Base-by-base conservation (phyloP, 2,797 vertebrate species). In the Mormyrops boulengeri region DNA sequence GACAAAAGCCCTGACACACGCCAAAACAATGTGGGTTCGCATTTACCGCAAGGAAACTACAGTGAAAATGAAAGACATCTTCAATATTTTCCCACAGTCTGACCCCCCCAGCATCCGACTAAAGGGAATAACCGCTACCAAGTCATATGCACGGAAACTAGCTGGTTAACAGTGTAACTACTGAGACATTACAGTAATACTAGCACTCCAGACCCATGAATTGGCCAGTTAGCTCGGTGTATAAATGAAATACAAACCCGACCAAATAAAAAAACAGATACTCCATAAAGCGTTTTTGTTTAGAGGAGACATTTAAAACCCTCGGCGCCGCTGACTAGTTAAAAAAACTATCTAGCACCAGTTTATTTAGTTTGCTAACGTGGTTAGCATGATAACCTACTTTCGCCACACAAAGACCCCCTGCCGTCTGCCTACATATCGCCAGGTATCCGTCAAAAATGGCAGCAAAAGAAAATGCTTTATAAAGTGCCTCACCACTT, bases 361-460 rank as follows among this genome's bases (percentile, higher is more conserved):
- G 38, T 80, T 80, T 80, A 80, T 44, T 80, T n/a, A 80, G 73
- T 41, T 80, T 44, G 73, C 73, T 80, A 41, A 44, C 73, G 73
- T 44, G 38, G 38, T 47, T 80, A 80, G 73, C 73, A 44, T 44
- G 73, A 47, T 47, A 80, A 41, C 73, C 73, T 47, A 80, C 73
- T 47, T 44, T 80, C 73, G 34, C 73, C 73, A 80, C 73, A 80
- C 73, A 80, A 80, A 80, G 73, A 80, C 73, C 73, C 73, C 73
- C 73, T n/a, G 73, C 38, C 73, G 73, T n/a, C 66, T 38, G 66
- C 66, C 66, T 38, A 73, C 66, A 73, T 73, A 34, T 38, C 73
- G 17, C 38, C 73, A 80, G 73, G 73, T 80, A 80, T 80, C 73
- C 73, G 41, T 80, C 73, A 44, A 80, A 80, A 80, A 80, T 80